Evolutionary conservation across 2,113 vertebrate species (phyloP).

Genomic region (Istiophorus platypterus): DNA sequence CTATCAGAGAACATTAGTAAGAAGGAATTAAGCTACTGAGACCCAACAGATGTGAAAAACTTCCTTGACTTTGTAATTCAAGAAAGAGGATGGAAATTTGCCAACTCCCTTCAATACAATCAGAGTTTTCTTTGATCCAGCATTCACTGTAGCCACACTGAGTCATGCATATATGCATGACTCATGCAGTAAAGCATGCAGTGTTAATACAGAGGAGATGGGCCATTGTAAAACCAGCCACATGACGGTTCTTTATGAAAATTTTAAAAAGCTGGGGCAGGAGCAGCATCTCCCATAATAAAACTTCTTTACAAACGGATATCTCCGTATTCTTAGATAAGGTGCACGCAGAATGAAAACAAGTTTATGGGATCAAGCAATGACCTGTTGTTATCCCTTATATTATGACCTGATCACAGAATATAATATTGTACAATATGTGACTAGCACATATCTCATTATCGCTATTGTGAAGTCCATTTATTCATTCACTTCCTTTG

Average conservation of each 20-base stretch:
- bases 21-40: background rate
- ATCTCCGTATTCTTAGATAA: slow-evolving; percentile 1
- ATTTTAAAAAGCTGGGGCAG: background rate
- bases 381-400: slow-evolving; percentile 11
- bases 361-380: background rate
- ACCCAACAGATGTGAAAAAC: background rate
- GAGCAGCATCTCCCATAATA: background rate
- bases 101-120: slow-evolving; percentile 12
- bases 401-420: background rate
- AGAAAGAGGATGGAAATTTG: slow-evolving; percentile 12
- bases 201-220: slow-evolving; percentile 2
- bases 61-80: slow-evolving; percentile 10
- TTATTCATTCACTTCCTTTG: background rate
- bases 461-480: slow-evolving; percentile 6
- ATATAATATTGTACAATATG: background rate
- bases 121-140: slow-evolving; percentile 15
- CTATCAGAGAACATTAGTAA: background rate
- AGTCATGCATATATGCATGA: slow-evolving; percentile 26
- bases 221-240: slow-evolving; percentile 4
- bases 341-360: background rate
- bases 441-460: background rate
- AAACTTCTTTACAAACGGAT: background rate
- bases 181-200: slow-evolving; percentile 10
- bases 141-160: background rate
- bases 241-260: slow-evolving; percentile 12